Conservation (phyloP, 2,797 vertebrate genomes). For the Hephaestus fuliginosus region DNA sequence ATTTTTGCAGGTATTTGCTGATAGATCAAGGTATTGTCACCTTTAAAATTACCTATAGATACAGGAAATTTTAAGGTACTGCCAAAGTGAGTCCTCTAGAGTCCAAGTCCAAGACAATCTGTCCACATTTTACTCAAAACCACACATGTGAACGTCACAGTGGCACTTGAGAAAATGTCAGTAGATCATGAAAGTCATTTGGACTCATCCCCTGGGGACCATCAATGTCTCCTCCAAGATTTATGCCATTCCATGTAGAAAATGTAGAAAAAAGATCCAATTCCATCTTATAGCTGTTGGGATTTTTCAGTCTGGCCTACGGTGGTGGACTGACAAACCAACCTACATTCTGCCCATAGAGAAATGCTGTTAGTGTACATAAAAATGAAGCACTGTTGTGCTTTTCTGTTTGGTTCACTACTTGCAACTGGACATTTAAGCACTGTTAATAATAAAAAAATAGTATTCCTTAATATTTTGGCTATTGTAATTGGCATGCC, state of each 20-base stretch:
- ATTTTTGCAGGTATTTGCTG: not conserved
- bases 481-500: not conserved
- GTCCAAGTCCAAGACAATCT: not conserved
- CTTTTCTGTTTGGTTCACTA: not conserved
- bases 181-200: not conserved
- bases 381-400: not conserved
- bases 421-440: not conserved
- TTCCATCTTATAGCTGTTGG: not conserved
- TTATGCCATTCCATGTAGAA: not conserved
- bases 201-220: slow-evolving; percentile 9
- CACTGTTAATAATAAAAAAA: not conserved
- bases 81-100: not conserved
- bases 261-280: not conserved
- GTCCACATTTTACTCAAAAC: slow-evolving; percentile 3
- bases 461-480: not conserved
- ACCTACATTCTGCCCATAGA: not conserved
- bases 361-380: not conserved
- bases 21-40: not conserved
- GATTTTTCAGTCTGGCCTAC: not conserved
- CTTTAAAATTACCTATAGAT: not conserved
- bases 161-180: not conserved
- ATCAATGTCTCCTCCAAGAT: not conserved
- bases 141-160: not conserved
- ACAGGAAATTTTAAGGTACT: not conserved
- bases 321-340: not conserved